Percentiles rank a stretch among this genome's conserved stretches.
These are phyloP conservation scores for Myiothlypis chrysogaster DNA, from an alignment of 2,797 vertebrate species.

Conservation along the genomic window DNA sequence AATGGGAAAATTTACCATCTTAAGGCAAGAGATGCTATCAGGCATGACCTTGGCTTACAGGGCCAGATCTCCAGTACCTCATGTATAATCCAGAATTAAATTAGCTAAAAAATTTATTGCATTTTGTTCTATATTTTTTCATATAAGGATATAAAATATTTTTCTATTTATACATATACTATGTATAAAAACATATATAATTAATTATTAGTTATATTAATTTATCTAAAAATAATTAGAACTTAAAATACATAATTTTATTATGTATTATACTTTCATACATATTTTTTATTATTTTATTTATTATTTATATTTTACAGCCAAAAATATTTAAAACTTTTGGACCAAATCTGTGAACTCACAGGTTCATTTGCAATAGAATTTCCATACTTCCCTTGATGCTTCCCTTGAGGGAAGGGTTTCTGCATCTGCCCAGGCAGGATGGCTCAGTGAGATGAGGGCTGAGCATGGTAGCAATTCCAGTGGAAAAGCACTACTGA, in stretches of 20 bases:
- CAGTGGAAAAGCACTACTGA: not conserved
- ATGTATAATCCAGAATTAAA: not conserved
- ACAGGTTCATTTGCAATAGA: not conserved
- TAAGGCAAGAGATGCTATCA: not conserved
- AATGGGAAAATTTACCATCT: not conserved
- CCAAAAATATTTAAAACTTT: not conserved
- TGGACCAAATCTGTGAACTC: not conserved
- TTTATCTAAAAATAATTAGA: not conserved
- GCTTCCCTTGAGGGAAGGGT: not conserved
- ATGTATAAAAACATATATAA: fast-evolving
- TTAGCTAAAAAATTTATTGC: not conserved
- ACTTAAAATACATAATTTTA: not conserved
- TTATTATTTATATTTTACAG: not conserved
- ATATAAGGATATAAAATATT: not conserved
- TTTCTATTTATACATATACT: not conserved
- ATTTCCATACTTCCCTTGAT: not conserved
- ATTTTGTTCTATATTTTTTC: not conserved
- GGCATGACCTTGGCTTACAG: not conserved
- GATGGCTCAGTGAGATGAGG: not conserved
- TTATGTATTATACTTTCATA: too few species aligned
- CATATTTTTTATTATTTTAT: too few species aligned
- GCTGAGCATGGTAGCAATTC: not conserved
- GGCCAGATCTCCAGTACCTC: not conserved
- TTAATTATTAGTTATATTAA: too few species aligned
- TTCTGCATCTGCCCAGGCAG: not conserved